Evolutionary conservation across 1,140 invertebrate genomes (phyloP).

Genomic region (Drosophila ironensis): DNA sequence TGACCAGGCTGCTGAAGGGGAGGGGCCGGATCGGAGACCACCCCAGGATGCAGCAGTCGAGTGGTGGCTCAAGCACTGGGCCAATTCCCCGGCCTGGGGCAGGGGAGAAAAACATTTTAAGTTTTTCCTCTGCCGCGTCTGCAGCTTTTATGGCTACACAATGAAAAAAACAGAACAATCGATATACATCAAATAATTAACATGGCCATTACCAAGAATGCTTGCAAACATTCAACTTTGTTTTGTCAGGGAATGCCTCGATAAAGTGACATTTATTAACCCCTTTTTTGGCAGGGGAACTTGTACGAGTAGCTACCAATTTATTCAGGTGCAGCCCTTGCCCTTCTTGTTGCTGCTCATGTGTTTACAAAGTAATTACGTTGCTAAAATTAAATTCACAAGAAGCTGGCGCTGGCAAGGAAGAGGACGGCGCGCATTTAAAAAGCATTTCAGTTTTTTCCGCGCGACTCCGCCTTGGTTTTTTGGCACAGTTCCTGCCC

Average conservation of each 20-base stretch:
- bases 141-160: slow-evolving; percentile 43
- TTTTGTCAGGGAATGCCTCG: too few relatives aligned
- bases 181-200: too few relatives aligned
- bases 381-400: slow-evolving; percentile 80
- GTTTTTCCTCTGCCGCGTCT: slow-evolving; percentile 25
- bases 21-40: slow-evolving; percentile 34
- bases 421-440: slow-evolving; percentile 54
- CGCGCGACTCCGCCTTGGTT: background rate
- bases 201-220: background rate
- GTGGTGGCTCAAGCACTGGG: slow-evolving; percentile 56
- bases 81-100: slow-evolving; percentile 60
- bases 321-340: slow-evolving; percentile 4
- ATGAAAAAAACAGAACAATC: too few relatives aligned
- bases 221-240: too few relatives aligned
- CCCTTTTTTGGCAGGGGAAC: too few relatives aligned
- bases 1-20: slow-evolving; percentile 35
- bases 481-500: slow-evolving; percentile 49
- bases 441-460: slow-evolving; percentile 56
- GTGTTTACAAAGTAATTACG: slow-evolving; percentile 82
- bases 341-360: slow-evolving; percentile 50
- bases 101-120: slow-evolving; percentile 10
- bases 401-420: slow-evolving; percentile 38
- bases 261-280: too few relatives aligned
- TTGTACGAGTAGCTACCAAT: background rate
- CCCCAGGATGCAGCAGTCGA: slow-evolving; percentile 58